Conservation (phyloP, 2,113 vertebrate species). For the Acrocephalus kingi region DNA sequence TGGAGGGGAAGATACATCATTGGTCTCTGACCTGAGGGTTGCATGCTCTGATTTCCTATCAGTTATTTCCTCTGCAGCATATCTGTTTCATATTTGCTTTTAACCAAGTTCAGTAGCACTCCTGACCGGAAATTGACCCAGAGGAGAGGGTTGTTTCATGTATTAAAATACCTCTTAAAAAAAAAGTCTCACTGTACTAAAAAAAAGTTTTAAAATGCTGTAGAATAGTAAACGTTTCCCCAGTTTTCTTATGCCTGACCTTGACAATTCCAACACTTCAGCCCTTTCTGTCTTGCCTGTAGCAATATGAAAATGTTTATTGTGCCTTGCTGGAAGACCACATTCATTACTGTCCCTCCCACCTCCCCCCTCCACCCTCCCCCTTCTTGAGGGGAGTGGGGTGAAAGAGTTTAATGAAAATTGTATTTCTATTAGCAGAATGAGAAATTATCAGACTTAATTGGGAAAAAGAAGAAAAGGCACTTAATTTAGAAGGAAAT, state of each 20-base stretch:
- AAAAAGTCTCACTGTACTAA: not conserved
- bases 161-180: not conserved
- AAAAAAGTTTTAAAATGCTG: not conserved
- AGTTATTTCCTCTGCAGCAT: not conserved
- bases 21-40: not conserved
- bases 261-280: constrained; percentile 27
- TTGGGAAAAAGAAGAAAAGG: constrained; percentile 60
- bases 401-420: constrained; percentile 66
- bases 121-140: not conserved
- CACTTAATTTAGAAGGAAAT: constrained; percentile 67
- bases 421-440: constrained; percentile 66
- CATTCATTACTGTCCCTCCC: constrained; percentile 39
- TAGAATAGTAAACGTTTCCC: not conserved
- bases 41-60: not conserved
- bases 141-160: not conserved
- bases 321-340: constrained; percentile 35
- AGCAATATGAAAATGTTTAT: constrained; percentile 55
- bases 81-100: rapidly evolving
- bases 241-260: not conserved
- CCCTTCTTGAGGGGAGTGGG: not conserved
- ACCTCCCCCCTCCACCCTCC: not conserved
- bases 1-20: not conserved
- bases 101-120: not conserved
- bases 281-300: constrained; percentile 33
- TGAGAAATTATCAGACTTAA: constrained; percentile 68